phyloP scores from a whole-genome alignment of 2,797 vertebrate species.

The Ctenopoma multispine region DNA sequence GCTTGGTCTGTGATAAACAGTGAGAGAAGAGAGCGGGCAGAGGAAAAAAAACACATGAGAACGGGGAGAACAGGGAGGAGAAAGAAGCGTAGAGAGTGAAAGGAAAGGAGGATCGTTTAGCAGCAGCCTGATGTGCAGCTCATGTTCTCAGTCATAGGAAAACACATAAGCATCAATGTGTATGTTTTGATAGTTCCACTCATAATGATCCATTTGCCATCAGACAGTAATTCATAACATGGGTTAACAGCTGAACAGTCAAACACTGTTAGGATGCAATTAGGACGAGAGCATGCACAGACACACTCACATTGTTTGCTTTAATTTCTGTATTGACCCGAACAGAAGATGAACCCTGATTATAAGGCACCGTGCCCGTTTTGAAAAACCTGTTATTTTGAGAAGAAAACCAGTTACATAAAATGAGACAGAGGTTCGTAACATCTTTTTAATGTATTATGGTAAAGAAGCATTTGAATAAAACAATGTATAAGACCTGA shows the following conservation, averaged over 20 bases:
- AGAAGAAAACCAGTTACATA: not conserved
- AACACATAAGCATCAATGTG: not conserved
- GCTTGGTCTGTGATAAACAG: constrained; percentile 41
- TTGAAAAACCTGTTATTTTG: not conserved
- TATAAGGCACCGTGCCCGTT: not conserved
- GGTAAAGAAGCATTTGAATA: too few relatives aligned
- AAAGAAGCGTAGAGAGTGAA: constrained; percentile 14
- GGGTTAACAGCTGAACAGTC: constrained; percentile 51
- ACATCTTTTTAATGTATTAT: not conserved
- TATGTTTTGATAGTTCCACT: not conserved
- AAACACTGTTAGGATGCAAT: constrained; percentile 31
- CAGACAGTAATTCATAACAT: constrained; percentile 45
- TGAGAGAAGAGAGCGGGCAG: constrained; percentile 1
- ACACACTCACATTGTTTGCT: constrained; percentile 39
- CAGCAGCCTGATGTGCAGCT: constrained; percentile 40
- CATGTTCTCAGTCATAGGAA: constrained; percentile 45
- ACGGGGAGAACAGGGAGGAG: constrained; percentile 10
- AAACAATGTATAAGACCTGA: not conserved
- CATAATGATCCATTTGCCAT: constrained; percentile 19
- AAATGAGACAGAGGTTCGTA: not conserved
- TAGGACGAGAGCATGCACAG: constrained; percentile 21
- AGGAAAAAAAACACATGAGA: not conserved
- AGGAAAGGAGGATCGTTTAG: constrained; percentile 30
- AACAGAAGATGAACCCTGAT: constrained; percentile 9
- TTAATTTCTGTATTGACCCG: constrained; percentile 34